Conservation (phyloP, 2,113 vertebrate genomes). For the Cephalopterus ornatus region DNA sequence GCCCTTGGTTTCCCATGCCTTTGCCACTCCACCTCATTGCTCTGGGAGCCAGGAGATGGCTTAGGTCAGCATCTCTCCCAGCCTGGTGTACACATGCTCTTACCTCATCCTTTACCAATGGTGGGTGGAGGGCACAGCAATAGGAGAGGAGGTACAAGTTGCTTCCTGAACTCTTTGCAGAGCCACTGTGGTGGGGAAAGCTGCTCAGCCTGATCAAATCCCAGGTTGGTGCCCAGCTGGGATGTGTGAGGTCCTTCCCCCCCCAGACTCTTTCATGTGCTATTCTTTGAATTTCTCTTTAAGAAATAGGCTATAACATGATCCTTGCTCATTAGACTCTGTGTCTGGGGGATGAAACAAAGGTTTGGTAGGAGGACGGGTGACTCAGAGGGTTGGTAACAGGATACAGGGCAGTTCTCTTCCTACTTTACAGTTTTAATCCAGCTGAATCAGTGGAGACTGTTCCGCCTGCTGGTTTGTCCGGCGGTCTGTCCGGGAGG, state of each 20-base stretch:
- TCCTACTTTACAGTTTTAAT: constrained; percentile 23
- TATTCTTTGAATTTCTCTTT: not conserved
- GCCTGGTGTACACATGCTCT: not conserved
- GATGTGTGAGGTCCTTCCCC: not conserved
- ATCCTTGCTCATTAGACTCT: not conserved
- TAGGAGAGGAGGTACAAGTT: not conserved
- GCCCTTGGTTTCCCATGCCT: not conserved
- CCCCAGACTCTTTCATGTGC: not conserved
- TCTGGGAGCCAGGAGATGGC: not conserved
- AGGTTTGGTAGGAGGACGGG: not conserved
- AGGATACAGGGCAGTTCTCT: not conserved
- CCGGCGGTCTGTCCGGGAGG: not conserved
- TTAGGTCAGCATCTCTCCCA: constrained; percentile 26
- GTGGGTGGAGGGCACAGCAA: constrained; percentile 26
- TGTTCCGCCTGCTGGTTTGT: not conserved
- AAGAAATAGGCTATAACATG: not conserved
- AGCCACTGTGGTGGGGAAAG: not conserved
- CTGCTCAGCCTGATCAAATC: not conserved
- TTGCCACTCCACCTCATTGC: not conserved
- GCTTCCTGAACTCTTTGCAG: not conserved
- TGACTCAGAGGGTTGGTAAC: constrained; percentile 44
- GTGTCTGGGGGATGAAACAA: constrained; percentile 13
- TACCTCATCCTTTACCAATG: not conserved
- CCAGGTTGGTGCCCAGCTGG: not conserved
- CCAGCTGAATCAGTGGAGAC: constrained; percentile 26